Percentiles rank a stretch among this genome's conserved stretches.
These are phyloP conservation scores for Pseudocheirus occidentalis DNA, from an alignment of 2,797 vertebrate genomes.

Conservation along the genomic window DNA sequence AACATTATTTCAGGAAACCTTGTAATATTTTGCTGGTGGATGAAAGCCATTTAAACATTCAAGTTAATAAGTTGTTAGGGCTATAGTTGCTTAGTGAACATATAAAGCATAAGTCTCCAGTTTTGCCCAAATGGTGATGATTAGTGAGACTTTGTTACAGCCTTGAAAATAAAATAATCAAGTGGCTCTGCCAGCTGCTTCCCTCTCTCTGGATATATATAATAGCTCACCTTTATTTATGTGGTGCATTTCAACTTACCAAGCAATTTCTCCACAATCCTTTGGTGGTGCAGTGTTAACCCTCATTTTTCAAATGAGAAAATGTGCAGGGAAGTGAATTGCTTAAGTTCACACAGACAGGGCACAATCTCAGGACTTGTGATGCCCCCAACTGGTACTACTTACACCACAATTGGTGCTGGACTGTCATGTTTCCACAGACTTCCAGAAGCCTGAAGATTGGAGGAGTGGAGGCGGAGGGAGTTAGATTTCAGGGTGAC, in stretches of 20 bases:
- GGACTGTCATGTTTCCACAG: not conserved
- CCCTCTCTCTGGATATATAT: not conserved
- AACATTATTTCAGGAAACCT: not conserved
- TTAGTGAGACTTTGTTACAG: not conserved
- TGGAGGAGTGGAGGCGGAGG: not conserved
- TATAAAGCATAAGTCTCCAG: not conserved
- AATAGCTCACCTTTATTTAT: not conserved
- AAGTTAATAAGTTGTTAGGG: not conserved
- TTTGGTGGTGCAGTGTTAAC: not conserved
- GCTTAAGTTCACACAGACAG: not conserved
- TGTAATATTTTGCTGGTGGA: not conserved
- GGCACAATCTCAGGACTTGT: not conserved
- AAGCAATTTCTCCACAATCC: not conserved
- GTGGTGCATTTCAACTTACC: not conserved
- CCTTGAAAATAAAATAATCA: not conserved
- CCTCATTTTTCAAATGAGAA: not conserved
- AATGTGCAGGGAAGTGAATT: not conserved
- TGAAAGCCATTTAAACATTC: not conserved
- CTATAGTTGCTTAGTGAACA: not conserved
- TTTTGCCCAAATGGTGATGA: not conserved
- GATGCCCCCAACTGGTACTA: not conserved
- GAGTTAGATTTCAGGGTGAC: no score
- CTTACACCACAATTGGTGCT: not conserved
- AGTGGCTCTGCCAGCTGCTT: not conserved
- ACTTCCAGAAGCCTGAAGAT: not conserved